Evolutionary conservation across 2,113 vertebrate genomes (phyloP).

Genomic region (Tragelaphus buxtoni): DNA sequence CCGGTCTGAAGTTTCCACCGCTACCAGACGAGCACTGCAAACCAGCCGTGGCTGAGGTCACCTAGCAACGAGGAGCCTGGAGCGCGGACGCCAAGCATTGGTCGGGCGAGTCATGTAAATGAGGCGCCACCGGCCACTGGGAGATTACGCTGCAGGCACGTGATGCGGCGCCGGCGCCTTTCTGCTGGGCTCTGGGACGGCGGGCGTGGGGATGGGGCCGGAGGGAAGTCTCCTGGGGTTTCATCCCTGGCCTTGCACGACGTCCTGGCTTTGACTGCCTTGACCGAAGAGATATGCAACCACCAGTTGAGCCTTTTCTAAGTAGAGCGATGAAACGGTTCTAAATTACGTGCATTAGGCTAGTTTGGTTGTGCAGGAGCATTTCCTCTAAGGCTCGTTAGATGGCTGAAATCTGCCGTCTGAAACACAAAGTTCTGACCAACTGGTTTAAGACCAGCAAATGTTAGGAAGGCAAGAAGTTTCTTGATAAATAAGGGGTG

Average conservation of each 20-base stretch:
- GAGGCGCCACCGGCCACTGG: fast-evolving
- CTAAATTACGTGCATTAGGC: neutral
- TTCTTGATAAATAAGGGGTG: neutral
- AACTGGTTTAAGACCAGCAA: neutral
- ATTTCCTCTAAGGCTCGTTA: neutral
- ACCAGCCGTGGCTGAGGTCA: fast-evolving
- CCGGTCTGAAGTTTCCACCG: fast-evolving
- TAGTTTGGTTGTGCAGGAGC: neutral
- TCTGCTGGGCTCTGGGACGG: fast-evolving
- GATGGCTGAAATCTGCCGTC: neutral
- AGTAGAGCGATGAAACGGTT: neutral
- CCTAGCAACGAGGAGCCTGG: conserved; percentile 37
- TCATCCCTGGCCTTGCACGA: fast-evolving
- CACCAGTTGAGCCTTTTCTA: neutral
- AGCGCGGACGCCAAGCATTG: neutral
- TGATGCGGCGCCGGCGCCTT: neutral
- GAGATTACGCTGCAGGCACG: fast-evolving
- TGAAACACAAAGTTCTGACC: neutral
- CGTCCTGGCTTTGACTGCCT: neutral
- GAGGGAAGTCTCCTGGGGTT: fast-evolving
- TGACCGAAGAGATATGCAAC: fast-evolving
- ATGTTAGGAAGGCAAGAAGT: neutral
- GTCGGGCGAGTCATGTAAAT: neutral
- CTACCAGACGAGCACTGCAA: fast-evolving
- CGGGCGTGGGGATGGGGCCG: fast-evolving